A percentile compares a stretch with the other conserved stretches of the same genome.
phyloP scores from a whole-genome alignment of 2,888 invertebrate species.

The Cheiracanthium punctorium region DNA sequence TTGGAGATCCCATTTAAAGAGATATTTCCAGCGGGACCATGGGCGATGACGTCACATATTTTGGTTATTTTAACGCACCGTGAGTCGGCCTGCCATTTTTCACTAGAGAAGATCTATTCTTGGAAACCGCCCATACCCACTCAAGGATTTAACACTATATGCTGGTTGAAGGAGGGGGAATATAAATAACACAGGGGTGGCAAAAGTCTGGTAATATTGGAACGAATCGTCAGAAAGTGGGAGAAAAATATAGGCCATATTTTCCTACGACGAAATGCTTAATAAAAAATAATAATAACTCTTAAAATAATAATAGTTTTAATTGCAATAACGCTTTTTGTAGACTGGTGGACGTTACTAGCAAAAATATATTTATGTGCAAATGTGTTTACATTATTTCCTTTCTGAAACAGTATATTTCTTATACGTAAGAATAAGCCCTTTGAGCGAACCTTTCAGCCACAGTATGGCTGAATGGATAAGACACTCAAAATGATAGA shows the following conservation, averaged over 20 bases:
- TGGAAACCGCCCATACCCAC: slow-evolving; percentile 34
- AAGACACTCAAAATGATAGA: too few relatives aligned
- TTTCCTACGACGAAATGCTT: too few relatives aligned
- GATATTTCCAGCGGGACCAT: slow-evolving; percentile 29
- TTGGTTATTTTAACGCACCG: slow-evolving; percentile 58
- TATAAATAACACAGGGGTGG: neutral
- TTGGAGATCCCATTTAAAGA: slow-evolving; percentile 43
- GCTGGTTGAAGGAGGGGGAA: neutral
- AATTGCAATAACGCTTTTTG: too few relatives aligned
- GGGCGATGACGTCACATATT: slow-evolving; percentile 59
- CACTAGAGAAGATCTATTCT: slow-evolving; percentile 23
- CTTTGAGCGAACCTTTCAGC: too few relatives aligned
- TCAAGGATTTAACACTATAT: slow-evolving; percentile 1
- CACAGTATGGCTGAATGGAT: too few relatives aligned
- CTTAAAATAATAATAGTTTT: too few relatives aligned
- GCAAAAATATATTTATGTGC: too few relatives aligned
- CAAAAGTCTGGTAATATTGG: slow-evolving; percentile 7
- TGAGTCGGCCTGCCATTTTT: slow-evolving; percentile 29
- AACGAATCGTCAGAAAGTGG: neutral
- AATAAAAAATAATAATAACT: too few relatives aligned
- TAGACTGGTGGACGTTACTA: too few relatives aligned
- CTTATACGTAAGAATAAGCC: too few relatives aligned
- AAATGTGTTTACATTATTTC: too few relatives aligned
- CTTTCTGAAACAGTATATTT: too few relatives aligned
- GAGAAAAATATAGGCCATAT: neutral